Evolutionary conservation across 37 sponge, comb jelly and placozoan species (phyloP), one percentile per base, ranked within the genome.

Genomic region (Petrosia ficiformis): DNA sequence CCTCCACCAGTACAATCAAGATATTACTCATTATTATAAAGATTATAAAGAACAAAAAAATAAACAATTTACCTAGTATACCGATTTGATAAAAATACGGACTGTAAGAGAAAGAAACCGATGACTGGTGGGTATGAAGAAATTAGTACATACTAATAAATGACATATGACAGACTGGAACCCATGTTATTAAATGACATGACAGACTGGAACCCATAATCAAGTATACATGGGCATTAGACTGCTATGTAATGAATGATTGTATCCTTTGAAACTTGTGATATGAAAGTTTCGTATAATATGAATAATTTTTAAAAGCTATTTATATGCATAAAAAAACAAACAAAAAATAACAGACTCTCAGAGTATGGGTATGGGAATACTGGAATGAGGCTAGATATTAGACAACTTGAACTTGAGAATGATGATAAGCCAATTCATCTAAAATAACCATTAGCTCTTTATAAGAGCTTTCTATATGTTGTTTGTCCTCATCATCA

Each of bases 351-450:
- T 48, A 14, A 48, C 54, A 48, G 14, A 48, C 54, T 48, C 14
- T 8, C 8, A 48, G 14, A 48, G 54, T 48, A 14, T 19, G 54
- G 14, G 54, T 19, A 14, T 19, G 54, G 14, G 54, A 48, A 14
- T 14, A 48, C 14, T 8, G 14, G 54, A 48, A 48, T 14, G 14
- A 48, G 54, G 8, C 8, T 14, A 48, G 8, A 8, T 19, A 14
- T 48, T 48, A 48, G 8, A 48, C 54, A 48, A 19, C 30, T 26
- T 25, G 63, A 1, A 77, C 71, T 56, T 85, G 85, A 6, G 59
- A 14, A 36, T 85, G 85, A 31, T 85, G 48, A 32, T 31, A 78
- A 1, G 74, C 38, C 14, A 85, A 64, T 58, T 85, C 79, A 8
- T 85, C 79, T 41, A 85, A 2, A 0, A 85, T 39, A 8, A 64